Base-by-base conservation (phyloP, 2,888 invertebrate genomes). In the Plebejus melissa region DNA sequence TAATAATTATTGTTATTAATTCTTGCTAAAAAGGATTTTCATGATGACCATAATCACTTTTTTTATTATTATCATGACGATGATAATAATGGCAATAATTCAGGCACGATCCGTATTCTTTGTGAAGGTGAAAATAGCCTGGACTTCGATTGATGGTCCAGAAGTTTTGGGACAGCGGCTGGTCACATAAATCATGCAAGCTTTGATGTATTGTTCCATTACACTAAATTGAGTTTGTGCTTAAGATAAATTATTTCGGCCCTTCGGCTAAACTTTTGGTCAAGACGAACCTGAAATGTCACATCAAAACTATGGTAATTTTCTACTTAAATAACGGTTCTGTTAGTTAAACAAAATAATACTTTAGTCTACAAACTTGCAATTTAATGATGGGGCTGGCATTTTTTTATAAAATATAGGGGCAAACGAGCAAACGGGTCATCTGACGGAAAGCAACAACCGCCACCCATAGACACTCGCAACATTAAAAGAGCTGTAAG, bases 201-300 rank as follows among this genome's bases (percentile, higher is more conserved):
- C 32, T 65, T 65, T 65, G 65, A 65, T 65, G 65, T 65, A 65
- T 65, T 65, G 65, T 65, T 65, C 32, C 13, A 65, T 65, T 36
- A 32, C 32, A 16, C 65, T 36, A 36, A 32, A 65, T 65, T 65
- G 16, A 65, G 32, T 65, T 65, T 32, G 6, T 16, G 65, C 65
- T 4, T 32, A 65, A 32, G 32, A 65, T 36, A 65, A 65, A 65
- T 13, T 16, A 65, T 65, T 65, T 13, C 4, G 16, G 13, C 54
- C 54, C 4, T 65, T 13, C 11, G 22, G 9, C 22, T 32, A 32
- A 32, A 65, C 65, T 65, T 65, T 65, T 65, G 32, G 65, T 65
- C 13, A 32, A 11, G 4, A 11, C 16, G 1, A 65, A 65, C 32
- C 65, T 32, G 16, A 36, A 65, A 65, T 4, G 5, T 36, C 4